Base-by-base conservation (phyloP, 92 coral and sea anemone species). In the Zoanthus gigantus region DNA sequence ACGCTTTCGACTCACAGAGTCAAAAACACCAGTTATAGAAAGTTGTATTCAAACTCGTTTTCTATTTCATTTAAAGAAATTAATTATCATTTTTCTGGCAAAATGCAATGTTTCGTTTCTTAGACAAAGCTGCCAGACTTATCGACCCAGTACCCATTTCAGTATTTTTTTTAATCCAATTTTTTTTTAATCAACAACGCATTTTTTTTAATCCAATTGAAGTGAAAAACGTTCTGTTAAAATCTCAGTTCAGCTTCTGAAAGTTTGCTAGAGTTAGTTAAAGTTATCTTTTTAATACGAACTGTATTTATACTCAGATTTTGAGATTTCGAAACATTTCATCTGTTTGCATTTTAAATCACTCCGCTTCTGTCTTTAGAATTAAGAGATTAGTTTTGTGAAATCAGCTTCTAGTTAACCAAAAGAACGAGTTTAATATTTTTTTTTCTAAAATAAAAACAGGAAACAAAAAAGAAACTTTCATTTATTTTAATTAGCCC, bases 391-490 rank as follows among this genome's bases (percentile, higher is more conserved):
- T 81, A 66, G 75, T 66, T 45, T 47, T 14, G 42, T 15, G 14
- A 81, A 9, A 28, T 73, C 56, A 45, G 61, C 85, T n/a, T 12
- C 45, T 44, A 67, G 85, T 66, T 47, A 66, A 81, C 75, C 61
- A 13, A 67, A 28, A 81, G 45, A 10, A 14, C 23, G 76, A 81
- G 85, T 66, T 44, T 81, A 81, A 11, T 81, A 67, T 81, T 81
- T n/a, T 37, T 37, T 81, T 74, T 31, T 46, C 45, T 65, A 66
- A 80, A 81, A 66, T 18, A 66, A 66, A 47, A 81, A 81, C 85
- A 81, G 85, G 85, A 81, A 81, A 67, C 85, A 66, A 47, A 42
- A 81, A 46, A 81, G 66, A 81, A 28, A 81, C 75, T 53, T 77
- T 46, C 63, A 9, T 32, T 13, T 81, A 23, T 81, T 81, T 53